A percentile compares a stretch with the other conserved stretches of the same genome.
Evolutionary conservation across 2,888 invertebrate species (phyloP).

Genomic region (Xanthostigma xanthostigma): DNA sequence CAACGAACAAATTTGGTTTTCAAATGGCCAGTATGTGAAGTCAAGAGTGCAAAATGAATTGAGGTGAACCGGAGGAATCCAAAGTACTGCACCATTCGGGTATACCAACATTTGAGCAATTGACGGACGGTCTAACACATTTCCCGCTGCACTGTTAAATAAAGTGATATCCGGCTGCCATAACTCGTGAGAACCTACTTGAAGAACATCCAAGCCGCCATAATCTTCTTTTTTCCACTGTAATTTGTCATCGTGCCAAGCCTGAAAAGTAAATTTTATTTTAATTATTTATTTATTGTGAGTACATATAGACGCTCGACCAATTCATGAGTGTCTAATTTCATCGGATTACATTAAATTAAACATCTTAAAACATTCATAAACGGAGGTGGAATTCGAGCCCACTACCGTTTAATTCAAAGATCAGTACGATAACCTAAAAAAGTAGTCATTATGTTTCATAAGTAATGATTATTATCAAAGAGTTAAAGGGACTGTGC

Average conservation of each 20-base stretch:
- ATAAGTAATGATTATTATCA: constrained; percentile 24
- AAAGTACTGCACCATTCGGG: constrained; percentile 37
- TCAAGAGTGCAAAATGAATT: constrained; percentile 48
- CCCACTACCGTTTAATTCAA: too few species aligned
- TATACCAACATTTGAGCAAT: constrained; percentile 37
- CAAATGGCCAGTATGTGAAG: constrained; percentile 61
- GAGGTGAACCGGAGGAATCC: constrained; percentile 56
- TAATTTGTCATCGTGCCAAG: constrained; percentile 57
- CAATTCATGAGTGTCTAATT: too few species aligned
- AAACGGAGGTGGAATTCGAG: too few species aligned
- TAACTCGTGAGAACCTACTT: constrained; percentile 52
- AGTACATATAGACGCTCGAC: too few species aligned
- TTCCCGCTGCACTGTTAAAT: constrained; percentile 50
- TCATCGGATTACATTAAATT: too few species aligned
- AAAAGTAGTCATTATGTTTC: not conserved
- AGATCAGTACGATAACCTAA: too few species aligned
- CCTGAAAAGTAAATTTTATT: constrained; percentile 28
- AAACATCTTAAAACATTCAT: too few species aligned
- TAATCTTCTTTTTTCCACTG: constrained; percentile 54
- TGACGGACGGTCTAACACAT: constrained; percentile 41
- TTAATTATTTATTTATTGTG: too few species aligned
- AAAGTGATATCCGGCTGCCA: constrained; percentile 66
- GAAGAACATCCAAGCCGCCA: constrained; percentile 41
- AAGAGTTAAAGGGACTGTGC: too few species aligned
- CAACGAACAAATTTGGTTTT: constrained; percentile 49